These are phyloP conservation scores for Diabrotica balteata DNA, from an alignment of 2,888 invertebrate species.

Conservation along the genomic window DNA sequence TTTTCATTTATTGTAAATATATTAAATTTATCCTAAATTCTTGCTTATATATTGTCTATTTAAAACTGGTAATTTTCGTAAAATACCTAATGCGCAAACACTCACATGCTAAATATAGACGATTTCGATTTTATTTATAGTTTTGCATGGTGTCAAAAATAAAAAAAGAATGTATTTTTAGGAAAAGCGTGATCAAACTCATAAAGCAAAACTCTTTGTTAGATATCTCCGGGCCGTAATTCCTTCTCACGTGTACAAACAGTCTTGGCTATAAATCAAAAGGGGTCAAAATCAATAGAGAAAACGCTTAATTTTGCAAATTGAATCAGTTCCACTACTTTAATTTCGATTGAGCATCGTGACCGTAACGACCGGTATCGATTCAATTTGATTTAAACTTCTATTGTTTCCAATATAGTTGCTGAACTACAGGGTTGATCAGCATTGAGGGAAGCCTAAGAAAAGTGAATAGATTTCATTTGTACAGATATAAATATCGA, in stretches of 20 bases:
- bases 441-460: no score
- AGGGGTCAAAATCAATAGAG: conserved; percentile 30
- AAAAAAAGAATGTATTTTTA: not conserved
- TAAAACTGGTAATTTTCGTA: no score
- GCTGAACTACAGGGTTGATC: no score
- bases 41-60: no score
- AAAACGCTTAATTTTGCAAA: conserved; percentile 40
- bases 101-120: no score
- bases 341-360: conserved; percentile 35
- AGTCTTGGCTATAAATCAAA: conserved; percentile 25
- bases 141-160: not conserved
- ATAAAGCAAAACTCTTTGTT: not conserved
- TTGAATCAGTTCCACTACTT: conserved; percentile 41
- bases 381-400: conserved; percentile 39
- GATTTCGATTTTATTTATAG: no score
- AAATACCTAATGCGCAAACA: no score
- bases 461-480: no score
- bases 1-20: no score
- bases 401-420: conserved; percentile 25
- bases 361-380: conserved; percentile 26
- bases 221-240: not conserved
- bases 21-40: no score
- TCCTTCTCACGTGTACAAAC: conserved; percentile 3
- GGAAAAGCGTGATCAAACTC: not conserved
- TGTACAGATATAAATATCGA: no score